Evolutionary conservation across 2,888 invertebrate genomes (phyloP), one percentile per base, ranked within the genome.

Genomic region (Melikaiella ostensackeni): DNA sequence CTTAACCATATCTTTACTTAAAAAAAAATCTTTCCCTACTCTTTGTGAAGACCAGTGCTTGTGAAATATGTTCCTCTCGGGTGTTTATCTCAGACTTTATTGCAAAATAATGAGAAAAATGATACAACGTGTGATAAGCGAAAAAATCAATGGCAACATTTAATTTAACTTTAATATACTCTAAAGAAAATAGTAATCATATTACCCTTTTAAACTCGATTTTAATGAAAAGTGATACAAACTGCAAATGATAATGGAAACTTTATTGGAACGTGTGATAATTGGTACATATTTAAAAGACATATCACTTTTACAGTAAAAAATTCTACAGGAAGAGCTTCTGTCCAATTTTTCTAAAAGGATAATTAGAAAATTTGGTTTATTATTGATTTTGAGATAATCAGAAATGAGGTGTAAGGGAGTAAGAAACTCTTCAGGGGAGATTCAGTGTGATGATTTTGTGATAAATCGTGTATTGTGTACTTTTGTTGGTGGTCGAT

Each of bases 401-500:
- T 27, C 9, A 27, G 27, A 59, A 24, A 59, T 59, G 59, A 27
- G 27, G 27, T 59, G 5, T 27, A 59, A 35, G 75, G 55, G 75
- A 81, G 75, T 62, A 76, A 74, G 70, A 75, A 35, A 73, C 30
- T 78, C 35, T 66, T 78, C 74, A 76, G 66, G 66, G 78, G 42
- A 30, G 42, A 27, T 70, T 50, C 50, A 70, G 70, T 70, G 70
- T 50, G 46, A 50, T 70, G 50, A 55, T 33, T 70, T 70, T 70
- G 46, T 70, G 50, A 70, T 50, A 50, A 50, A 50, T 33, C 7
- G 50, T 46, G 27, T 70, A 30, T n/a, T 30, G 27, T 55, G 46
- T 50, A 64, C n/a, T 19, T 46, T 70, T 50, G 59, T 70, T 70
- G 11, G 46, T 33, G 42, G 27, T n/a, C 50, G 6, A n/a, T 70